A percentile compares a stretch with the other conserved stretches of the same genome.
Conservation (phyloP, 2,888 invertebrate genomes). For the Omphaloscelis lunosa region DNA sequence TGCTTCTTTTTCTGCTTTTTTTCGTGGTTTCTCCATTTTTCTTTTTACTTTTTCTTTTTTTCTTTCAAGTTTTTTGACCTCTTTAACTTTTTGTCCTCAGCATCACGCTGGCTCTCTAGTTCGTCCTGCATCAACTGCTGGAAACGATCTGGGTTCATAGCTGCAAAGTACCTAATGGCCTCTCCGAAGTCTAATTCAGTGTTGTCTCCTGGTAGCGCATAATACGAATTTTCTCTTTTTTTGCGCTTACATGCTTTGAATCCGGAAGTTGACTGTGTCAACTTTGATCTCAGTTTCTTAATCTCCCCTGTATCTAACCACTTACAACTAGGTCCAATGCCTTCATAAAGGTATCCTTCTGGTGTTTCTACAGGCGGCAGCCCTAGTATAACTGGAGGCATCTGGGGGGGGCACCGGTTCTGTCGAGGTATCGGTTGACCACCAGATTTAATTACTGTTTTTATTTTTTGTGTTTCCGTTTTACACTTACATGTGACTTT, state of each 20-base stretch:
- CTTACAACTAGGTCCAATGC: slow-evolving; percentile 14
- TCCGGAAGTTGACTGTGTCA: slow-evolving; percentile 14
- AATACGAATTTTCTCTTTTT: neutral
- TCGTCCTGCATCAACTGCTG: slow-evolving; percentile 22
- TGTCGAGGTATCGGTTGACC: neutral
- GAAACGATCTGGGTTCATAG: slow-evolving; percentile 30
- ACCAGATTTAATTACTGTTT: neutral
- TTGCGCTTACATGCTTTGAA: slow-evolving; percentile 13
- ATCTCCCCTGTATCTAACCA: slow-evolving; percentile 4
- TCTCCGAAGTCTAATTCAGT: slow-evolving; percentile 28
- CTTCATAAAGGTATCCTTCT: slow-evolving; percentile 6
- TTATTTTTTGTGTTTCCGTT: neutral
- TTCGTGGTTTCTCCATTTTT: neutral
- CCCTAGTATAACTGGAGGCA: neutral
- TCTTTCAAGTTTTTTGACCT: neutral
- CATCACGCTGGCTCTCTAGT: neutral
- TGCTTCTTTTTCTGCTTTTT: slow-evolving; percentile 15
- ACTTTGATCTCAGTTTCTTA: slow-evolving; percentile 13
- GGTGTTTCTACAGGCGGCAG: neutral
- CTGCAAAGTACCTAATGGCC: slow-evolving; percentile 28
- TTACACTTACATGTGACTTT: neutral
- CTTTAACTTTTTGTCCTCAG: neutral
- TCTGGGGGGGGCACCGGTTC: neutral
- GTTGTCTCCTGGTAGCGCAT: neutral
- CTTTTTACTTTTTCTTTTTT: neutral